Percentiles rank a stretch among this genome's conserved stretches.
Evolutionary conservation across 2,797 vertebrate species (phyloP).

Genomic region (Setipinna tenuifilis): DNA sequence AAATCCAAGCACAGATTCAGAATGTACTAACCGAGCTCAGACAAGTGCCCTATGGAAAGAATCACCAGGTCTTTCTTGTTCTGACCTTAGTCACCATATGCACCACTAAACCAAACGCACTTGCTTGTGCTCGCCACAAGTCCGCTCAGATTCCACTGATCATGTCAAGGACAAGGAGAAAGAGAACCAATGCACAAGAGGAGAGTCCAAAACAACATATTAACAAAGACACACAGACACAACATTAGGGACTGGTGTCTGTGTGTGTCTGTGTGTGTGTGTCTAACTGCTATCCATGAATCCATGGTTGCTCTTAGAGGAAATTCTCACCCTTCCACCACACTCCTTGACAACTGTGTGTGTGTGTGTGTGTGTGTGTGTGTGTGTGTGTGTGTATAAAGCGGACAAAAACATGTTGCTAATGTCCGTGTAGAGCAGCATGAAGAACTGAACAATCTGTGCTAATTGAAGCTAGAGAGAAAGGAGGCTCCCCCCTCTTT

Average conservation of each 20-base stretch:
- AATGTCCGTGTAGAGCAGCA: conserved; percentile 40
- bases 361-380: conserved; percentile 6
- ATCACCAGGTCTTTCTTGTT: not conserved
- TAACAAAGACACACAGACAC: too few relatives aligned
- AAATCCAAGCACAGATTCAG: not conserved
- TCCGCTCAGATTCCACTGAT: not conserved
- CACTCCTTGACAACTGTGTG: not conserved
- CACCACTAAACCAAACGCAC: not conserved
- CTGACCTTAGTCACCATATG: not conserved
- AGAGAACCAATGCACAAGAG: not conserved
- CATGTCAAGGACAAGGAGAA: not conserved
- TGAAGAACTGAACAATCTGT: conserved; percentile 37
- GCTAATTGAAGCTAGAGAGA: conserved; percentile 57
- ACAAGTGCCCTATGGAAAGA: not conserved
- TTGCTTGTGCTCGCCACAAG: not conserved
- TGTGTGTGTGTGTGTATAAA: not conserved
- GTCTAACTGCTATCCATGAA: not conserved
- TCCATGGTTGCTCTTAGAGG: not conserved
- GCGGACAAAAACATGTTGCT: conserved; percentile 39
- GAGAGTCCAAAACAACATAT: too few relatives aligned
- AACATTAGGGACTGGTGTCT: too few relatives aligned
- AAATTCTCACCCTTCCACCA: conserved; percentile 5
- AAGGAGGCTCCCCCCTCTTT: not conserved
- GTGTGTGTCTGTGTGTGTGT: not conserved
- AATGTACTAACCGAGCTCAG: too few relatives aligned